Evolutionary conservation across 1,140 invertebrate genomes (phyloP).

Genomic region (Drosophila pruinosa): DNA sequence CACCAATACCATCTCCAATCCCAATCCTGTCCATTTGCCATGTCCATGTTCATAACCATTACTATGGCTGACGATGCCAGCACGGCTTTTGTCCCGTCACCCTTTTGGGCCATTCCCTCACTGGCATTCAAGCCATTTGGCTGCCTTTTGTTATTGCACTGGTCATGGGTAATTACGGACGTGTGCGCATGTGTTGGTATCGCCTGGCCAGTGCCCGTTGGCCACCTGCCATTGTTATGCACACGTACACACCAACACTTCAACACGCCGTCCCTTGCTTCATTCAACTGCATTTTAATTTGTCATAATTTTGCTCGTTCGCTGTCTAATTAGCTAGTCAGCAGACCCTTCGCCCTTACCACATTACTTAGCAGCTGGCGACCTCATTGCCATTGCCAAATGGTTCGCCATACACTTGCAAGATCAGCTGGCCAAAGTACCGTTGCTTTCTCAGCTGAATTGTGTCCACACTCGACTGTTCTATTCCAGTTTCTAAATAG

Average conservation of each 20-base stretch:
- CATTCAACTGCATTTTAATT: conserved; percentile 60
- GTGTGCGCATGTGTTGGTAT: conserved; percentile 43
- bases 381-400: neutral
- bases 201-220: conserved; percentile 34
- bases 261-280: neutral
- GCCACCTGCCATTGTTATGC: conserved; percentile 51
- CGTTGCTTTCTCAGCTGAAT: neutral
- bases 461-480: no score
- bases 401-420: neutral
- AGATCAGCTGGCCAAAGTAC: neutral
- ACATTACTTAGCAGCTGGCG: neutral
- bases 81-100: conserved; percentile 68
- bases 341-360: neutral
- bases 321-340: conserved; percentile 46
- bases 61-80: conserved; percentile 12
- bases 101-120: conserved; percentile 49
- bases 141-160: conserved; percentile 47
- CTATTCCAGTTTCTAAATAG: no score
- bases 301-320: conserved; percentile 61
- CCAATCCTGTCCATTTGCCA: neutral
- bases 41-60: conserved; percentile 36
- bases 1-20: neutral
- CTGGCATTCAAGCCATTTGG: conserved; percentile 11
- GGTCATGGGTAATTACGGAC: conserved; percentile 60
- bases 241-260: neutral